These are phyloP conservation scores for Entelurus aequoreus DNA, from an alignment of 2,113 vertebrate species.

Conservation along the genomic window DNA sequence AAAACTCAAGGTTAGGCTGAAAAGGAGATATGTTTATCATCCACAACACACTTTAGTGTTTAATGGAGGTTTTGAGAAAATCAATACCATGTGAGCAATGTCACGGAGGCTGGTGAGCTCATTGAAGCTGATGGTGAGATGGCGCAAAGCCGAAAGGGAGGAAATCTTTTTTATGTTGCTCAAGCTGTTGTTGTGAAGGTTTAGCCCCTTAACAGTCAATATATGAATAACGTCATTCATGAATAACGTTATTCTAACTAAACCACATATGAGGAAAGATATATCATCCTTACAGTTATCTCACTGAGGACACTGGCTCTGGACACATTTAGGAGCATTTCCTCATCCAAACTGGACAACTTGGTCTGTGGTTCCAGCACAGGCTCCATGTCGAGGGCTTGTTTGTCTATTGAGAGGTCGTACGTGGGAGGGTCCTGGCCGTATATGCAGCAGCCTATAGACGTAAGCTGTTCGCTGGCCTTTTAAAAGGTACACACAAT, in stretches of 20 bases:
- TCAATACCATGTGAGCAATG: conserved; percentile 73
- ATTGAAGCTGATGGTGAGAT: conserved; percentile 77
- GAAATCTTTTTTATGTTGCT: conserved; percentile 74
- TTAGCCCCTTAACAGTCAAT: conserved; percentile 66
- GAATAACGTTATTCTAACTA: conserved; percentile 3
- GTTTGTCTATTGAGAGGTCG: conserved; percentile 62
- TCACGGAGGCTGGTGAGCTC: conserved; percentile 78
- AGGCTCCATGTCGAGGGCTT: conserved; percentile 74
- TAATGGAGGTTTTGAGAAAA: too few species aligned
- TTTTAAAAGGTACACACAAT: conserved; percentile 12
- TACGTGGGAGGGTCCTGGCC: conserved; percentile 4
- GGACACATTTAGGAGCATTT: conserved; percentile 68
- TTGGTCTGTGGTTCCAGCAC: conserved; percentile 67
- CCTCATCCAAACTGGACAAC: conserved; percentile 73
- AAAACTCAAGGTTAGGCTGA: conserved; percentile 76
- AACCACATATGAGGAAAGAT: not conserved
- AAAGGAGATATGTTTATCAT: not conserved
- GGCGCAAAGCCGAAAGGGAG: conserved; percentile 66
- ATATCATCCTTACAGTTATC: conserved; percentile 72
- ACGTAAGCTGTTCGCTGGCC: conserved; percentile 31
- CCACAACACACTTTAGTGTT: not conserved
- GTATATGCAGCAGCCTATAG: not conserved
- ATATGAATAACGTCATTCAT: not conserved
- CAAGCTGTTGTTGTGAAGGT: conserved; percentile 80
- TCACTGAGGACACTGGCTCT: conserved; percentile 74